A percentile compares a stretch with the other conserved stretches of the same genome.
Conservation (phyloP, 2,888 invertebrate genomes). For the Hydriomena furcata region DNA sequence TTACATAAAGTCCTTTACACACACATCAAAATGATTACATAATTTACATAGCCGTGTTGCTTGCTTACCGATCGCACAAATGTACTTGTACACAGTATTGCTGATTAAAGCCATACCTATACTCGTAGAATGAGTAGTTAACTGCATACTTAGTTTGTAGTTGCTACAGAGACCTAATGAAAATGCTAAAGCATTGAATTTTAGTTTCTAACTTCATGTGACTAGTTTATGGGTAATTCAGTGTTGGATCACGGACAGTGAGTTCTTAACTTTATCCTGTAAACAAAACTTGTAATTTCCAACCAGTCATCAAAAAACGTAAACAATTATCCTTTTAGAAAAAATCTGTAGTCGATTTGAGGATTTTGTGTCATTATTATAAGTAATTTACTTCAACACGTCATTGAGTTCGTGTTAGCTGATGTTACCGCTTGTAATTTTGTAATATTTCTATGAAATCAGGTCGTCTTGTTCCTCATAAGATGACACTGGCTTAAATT, state of each 20-base stretch:
- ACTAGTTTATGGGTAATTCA: no score
- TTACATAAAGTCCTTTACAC: background rate
- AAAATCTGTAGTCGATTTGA: background rate
- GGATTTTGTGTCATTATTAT: no score
- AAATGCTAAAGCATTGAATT: no score
- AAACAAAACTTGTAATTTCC: constrained; percentile 5
- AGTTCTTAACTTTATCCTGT: background rate
- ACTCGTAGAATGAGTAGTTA: background rate
- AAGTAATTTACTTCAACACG: no score
- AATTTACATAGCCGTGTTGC: constrained; percentile 10
- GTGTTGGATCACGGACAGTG: background rate
- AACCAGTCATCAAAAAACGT: background rate
- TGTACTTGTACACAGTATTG: background rate
- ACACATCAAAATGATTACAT: constrained; percentile 24
- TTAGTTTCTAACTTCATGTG: no score
- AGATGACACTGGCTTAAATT: constrained; percentile 1
- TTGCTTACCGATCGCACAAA: constrained; percentile 8
- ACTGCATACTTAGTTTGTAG: background rate
- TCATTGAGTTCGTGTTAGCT: background rate
- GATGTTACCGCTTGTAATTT: background rate
- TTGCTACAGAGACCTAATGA: background rate
- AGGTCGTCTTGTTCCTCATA: background rate
- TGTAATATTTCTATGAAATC: background rate
- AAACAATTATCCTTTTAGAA: background rate
- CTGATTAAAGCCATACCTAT: constrained; percentile 3